Percentiles rank a stretch among this genome's conserved stretches.
Evolutionary conservation across 2,797 vertebrate genomes (phyloP).

Genomic region (Botia almorhae): DNA sequence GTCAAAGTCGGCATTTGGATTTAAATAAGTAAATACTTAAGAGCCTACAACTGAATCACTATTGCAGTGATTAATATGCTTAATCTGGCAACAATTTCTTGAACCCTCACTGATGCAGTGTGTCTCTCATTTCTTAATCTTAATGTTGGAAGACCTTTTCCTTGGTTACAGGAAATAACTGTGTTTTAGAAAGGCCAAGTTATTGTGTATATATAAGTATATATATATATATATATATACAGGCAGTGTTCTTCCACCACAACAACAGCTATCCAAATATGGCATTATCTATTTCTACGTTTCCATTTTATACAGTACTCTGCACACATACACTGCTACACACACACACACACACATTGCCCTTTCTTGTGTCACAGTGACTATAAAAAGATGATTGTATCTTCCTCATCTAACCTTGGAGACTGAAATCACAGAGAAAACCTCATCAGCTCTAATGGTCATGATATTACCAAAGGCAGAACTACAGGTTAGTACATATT

Average conservation of each 20-base stretch:
- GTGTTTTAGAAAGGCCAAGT: no score
- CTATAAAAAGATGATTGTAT: slow-evolving; percentile 24
- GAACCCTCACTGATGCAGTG: no score
- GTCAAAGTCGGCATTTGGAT: no score
- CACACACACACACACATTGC: background rate
- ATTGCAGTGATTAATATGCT: no score
- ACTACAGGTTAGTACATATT: slow-evolving; percentile 3
- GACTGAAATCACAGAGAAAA: slow-evolving; percentile 19
- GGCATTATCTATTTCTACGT: background rate
- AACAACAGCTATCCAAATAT: background rate
- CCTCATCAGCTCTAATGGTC: slow-evolving; percentile 36
- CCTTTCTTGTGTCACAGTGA: slow-evolving; percentile 20
- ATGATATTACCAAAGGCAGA: slow-evolving; percentile 17
- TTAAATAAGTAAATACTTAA: no score
- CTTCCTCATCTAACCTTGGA: slow-evolving; percentile 44
- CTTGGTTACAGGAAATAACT: no score
- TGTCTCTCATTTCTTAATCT: no score
- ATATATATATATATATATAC: no score
- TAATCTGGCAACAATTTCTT: no score
- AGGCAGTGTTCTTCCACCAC: background rate
- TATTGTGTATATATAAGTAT: no score
- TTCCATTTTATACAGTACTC: background rate
- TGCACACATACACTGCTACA: background rate
- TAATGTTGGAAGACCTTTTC: no score
- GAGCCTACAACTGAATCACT: no score